Conservation (phyloP, 2,797 vertebrate species). For the Brachyalestes nurse region DNA sequence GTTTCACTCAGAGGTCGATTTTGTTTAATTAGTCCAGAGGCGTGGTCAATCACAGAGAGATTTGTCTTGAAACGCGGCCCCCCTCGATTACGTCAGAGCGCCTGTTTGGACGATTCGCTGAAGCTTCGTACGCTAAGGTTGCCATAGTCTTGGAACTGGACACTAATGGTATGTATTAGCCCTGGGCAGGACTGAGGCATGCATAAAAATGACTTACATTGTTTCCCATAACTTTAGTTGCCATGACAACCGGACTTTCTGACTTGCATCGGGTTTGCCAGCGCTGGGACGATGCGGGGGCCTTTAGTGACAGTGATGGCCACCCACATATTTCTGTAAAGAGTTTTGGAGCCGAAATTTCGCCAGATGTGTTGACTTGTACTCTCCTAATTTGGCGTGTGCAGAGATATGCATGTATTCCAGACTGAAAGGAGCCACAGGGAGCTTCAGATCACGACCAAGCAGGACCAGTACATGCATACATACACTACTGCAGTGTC, state of each 20-base stretch:
- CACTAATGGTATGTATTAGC: constrained; percentile 52
- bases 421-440: not conserved
- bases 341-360: not conserved
- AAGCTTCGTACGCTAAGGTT: constrained; percentile 34
- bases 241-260: constrained; percentile 45
- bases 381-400: not conserved
- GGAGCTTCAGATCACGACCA: not conserved
- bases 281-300: constrained; percentile 27
- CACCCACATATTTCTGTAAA: constrained; percentile 18
- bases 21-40: constrained; percentile 16
- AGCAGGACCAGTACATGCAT: not conserved
- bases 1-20: not conserved
- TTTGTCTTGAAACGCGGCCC: not conserved
- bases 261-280: constrained; percentile 8
- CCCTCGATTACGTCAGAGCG: not conserved
- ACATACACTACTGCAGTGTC: constrained; percentile 15
- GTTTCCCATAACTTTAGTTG: constrained; percentile 48
- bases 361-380: not conserved
- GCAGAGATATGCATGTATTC: not conserved
- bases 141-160: constrained; percentile 34
- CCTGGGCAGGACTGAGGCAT: constrained; percentile 50
- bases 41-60: constrained; percentile 22
- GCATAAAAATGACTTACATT: constrained; percentile 50
- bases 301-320: constrained; percentile 25
- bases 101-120: constrained; percentile 32